phyloP scores from a whole-genome alignment of 1,140 invertebrate species.

The Coelopa frigida region DNA sequence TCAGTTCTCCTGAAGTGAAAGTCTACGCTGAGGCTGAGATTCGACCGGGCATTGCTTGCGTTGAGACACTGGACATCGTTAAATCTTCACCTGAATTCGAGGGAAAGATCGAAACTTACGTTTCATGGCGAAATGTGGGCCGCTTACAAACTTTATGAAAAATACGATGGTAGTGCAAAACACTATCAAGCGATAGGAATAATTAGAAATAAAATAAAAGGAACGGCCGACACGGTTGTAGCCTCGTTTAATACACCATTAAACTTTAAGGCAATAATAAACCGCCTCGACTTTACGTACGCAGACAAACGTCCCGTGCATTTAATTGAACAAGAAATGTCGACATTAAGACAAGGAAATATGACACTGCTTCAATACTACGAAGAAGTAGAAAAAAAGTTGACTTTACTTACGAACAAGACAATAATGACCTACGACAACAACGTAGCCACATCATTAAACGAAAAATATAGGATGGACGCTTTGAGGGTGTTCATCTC shows the following conservation, averaged over 20 bases:
- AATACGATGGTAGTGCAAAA: too few relatives aligned
- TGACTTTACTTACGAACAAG: constrained; percentile 16
- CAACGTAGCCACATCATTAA: neutral
- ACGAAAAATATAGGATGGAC: constrained; percentile 11
- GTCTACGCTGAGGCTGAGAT: too few relatives aligned
- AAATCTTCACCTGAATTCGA: too few relatives aligned
- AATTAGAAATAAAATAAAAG: constrained; percentile 7
- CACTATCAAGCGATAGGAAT: too few relatives aligned
- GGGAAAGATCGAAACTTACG: too few relatives aligned
- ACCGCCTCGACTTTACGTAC: constrained; percentile 9
- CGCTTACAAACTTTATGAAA: too few relatives aligned
- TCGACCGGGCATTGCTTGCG: too few relatives aligned
- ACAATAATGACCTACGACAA: constrained; percentile 12
- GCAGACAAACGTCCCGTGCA: constrained; percentile 8
- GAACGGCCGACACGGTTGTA: constrained; percentile 2
- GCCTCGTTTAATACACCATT: constrained; percentile 7
- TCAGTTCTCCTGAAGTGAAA: too few relatives aligned
- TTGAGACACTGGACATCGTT: too few relatives aligned
- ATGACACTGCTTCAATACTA: constrained; percentile 15
- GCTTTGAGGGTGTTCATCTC: constrained; percentile 9
- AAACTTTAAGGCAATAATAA: constrained; percentile 9
- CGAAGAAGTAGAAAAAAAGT: constrained; percentile 12
- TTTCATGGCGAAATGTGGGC: too few relatives aligned
- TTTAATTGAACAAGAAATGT: constrained; percentile 10
- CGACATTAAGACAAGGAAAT: constrained; percentile 6